These are phyloP conservation scores for Corythoichthys haematopterus DNA, from an alignment of 2,113 vertebrate species.

Conservation along the genomic window DNA sequence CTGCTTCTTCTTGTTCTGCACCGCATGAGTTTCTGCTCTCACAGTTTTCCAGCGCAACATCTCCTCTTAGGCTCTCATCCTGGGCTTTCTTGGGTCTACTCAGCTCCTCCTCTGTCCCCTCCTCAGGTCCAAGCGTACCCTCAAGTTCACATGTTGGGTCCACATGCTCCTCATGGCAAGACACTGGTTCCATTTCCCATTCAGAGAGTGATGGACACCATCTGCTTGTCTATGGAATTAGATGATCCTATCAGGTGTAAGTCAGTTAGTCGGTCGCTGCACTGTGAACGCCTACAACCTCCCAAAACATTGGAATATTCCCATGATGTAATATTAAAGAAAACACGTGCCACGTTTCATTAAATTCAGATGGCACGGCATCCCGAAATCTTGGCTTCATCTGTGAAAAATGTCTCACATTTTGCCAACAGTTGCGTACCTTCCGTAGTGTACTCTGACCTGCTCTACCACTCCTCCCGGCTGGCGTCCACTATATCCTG, in stretches of 20 bases:
- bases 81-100: constrained; percentile 12
- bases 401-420: background rate
- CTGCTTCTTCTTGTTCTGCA: constrained; percentile 8
- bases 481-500: constrained; percentile 9
- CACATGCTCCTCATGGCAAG: constrained; percentile 30
- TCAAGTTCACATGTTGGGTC: constrained; percentile 14
- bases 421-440: background rate
- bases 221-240: constrained; percentile 36
- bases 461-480: background rate
- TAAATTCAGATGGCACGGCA: constrained; percentile 46
- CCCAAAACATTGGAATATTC: constrained; percentile 19
- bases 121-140: constrained; percentile 13
- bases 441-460: constrained; percentile 32
- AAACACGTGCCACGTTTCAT: constrained; percentile 40
- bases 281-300: constrained; percentile 5
- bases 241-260: constrained; percentile 31
- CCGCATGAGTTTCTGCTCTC: constrained; percentile 21
- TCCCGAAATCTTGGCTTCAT: constrained; percentile 38
- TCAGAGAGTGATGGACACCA: constrained; percentile 45
- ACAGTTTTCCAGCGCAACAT: background rate
- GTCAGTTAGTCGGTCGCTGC: background rate
- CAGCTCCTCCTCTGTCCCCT: constrained; percentile 16
- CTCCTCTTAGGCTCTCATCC: background rate
- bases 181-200: constrained; percentile 60
- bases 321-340: constrained; percentile 31